These are phyloP conservation scores for Chouioia cunea DNA, from an alignment of 2,888 invertebrate genomes.

Conservation along the genomic window DNA sequence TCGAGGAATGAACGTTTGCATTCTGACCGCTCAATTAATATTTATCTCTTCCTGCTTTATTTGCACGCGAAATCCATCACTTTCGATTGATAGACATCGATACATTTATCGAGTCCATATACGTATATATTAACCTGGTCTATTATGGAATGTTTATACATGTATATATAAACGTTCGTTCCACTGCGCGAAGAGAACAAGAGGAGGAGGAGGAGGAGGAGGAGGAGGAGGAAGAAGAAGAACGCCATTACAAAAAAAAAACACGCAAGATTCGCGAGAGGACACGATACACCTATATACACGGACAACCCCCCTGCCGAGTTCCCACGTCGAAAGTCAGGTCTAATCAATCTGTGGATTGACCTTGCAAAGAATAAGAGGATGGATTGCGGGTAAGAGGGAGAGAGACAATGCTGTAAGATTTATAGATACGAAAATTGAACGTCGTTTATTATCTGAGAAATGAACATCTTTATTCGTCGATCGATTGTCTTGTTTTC, in stretches of 20 bases:
- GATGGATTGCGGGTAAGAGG: background rate
- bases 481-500: background rate
- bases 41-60: too few relatives aligned
- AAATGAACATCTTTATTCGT: conserved; percentile 31
- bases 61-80: conserved; percentile 43
- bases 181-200: too few relatives aligned
- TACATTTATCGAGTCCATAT: conserved; percentile 45
- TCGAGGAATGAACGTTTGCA: too few relatives aligned
- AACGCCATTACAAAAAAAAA: too few relatives aligned
- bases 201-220: too few relatives aligned
- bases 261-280: conserved; percentile 32
- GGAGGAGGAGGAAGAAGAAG: too few relatives aligned
- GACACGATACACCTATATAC: conserved; percentile 53
- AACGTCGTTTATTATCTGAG: background rate
- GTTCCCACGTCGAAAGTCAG: conserved; percentile 63
- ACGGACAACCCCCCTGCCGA: conserved; percentile 60
- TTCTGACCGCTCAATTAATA: too few relatives aligned
- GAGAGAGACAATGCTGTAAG: background rate
- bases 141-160: too few relatives aligned
- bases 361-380: background rate
- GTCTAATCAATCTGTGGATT: conserved; percentile 22
- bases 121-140: conserved; percentile 11
- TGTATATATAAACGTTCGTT: too few relatives aligned
- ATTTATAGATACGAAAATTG: conserved; percentile 35
- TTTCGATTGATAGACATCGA: conserved; percentile 48